Base-by-base conservation (phyloP, 2,113 vertebrate species). In the Oncorhynchus kisutch region DNA sequence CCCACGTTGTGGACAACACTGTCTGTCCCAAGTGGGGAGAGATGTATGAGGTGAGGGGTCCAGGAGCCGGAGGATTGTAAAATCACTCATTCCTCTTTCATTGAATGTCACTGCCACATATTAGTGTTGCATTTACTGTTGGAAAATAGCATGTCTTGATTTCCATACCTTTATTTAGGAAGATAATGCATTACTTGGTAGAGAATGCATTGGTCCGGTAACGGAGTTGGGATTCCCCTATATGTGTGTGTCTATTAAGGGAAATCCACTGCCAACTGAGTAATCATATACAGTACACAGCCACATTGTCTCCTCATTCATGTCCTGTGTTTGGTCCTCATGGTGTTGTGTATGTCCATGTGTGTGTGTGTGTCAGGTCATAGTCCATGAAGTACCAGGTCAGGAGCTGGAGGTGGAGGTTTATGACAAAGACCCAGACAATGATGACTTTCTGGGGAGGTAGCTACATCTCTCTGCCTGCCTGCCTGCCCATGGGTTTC, bases 371-470 rank as follows among this genome's bases (percentile, higher is more conserved):
- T 85, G 80, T 91, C 91, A 98, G 96, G 95, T 96, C 72, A 94
- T 97, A 74, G 95, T 98, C 72, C 96, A 97, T 18, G 96, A 97
- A 86, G 96, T 98, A 45, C 96, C 96, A 24, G 96, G 96, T 71
- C 96, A 98, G 82, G 96, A 96, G 92, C 87, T 98, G 84, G 96
- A 98, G 85, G 94, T 97, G 86, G 96, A 97, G 78, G 90, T 98
- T 25, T 97, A 96, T 89, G 96, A 98, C 90, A 97, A 98, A 92
- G 96, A 98, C 79, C 89, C 95, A 67, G 96, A 98, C 89, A 92
- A 98, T 92, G 96, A 98, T 82, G 96, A 98, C 85, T 96, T 97
- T 90, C 91, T 98, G 91, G 96, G 96, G 88, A 96, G 96, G 96
- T 98, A 96, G 96, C 96, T 98, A 65, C 78, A 57, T 74, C 79